Evolutionary conservation across 2,888 invertebrate species (phyloP), one percentile per base, ranked within the genome.

Genomic region (Crioceris asparagi): DNA sequence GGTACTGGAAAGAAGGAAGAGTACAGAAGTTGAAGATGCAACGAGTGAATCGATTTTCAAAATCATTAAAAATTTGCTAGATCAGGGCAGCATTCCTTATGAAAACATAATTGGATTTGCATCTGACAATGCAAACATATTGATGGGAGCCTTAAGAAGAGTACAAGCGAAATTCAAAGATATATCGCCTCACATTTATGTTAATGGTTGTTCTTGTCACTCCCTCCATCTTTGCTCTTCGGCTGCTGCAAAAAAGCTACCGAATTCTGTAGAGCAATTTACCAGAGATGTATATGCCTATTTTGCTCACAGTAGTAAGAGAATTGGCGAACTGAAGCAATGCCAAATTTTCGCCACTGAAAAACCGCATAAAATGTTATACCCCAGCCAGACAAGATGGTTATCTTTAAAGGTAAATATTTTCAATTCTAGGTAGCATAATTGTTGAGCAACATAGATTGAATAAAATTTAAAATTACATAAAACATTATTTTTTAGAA

Each of bases 111-210:
- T 36, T 29, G 36, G 10, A 29, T 29, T 36, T 19, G 36, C 21
- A 14, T 12, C 30, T 18, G 36, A 36, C 23, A 23, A 32, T 37
- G 37, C 32, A 4, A 27, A 16, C 11, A n/a, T 14, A 2, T 30
- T 36, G 36, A 29, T 30, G 30, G 36, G 36, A 21, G n/a, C 2
- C 15, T n/a, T 30, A 21, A 14, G n/a, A 3, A 23, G 36, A 21
- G 19, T 36, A n/a, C 18, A 36, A 21, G 36, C 36, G 7, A 32
- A 26, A 26, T 32, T 37, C 14, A 15, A 37, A 17, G 37, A 37
- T 15, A 30, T 36, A 15, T 17, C 15, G 16, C 36, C 30, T 2
- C 5, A 29, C 16, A 36, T 29, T 3, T 29, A 29, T 29, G 21
- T 36, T 10, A 18, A 29, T 18, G 35, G 29, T 17, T 35, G 35